Percentiles rank a stretch among this genome's conserved stretches.
These are phyloP conservation scores for Apeira syringaria DNA, from an alignment of 2,888 invertebrate species.

Conservation along the genomic window DNA sequence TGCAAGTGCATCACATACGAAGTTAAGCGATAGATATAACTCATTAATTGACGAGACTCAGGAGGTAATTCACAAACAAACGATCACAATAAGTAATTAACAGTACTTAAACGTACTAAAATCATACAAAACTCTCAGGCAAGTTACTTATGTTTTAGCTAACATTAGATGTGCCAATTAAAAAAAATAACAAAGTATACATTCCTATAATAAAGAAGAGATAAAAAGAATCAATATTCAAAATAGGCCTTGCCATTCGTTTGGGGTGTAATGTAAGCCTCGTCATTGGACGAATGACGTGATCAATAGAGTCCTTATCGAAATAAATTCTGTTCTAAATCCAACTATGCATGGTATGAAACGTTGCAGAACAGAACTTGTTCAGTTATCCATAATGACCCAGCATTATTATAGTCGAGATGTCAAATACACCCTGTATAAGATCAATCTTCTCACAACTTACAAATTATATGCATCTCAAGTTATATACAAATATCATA, in stretches of 20 bases:
- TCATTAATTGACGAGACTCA: constrained; percentile 48
- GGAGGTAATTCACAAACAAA: constrained; percentile 36
- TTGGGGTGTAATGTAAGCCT: constrained; percentile 10
- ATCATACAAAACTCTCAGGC: constrained; percentile 31
- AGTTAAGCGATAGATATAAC: no score
- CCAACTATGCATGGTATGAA: neutral
- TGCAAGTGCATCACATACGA: no score
- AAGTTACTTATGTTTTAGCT: constrained; percentile 30
- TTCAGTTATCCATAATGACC: constrained; percentile 9
- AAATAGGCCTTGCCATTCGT: constrained; percentile 3
- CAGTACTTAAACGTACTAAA: constrained; percentile 48
- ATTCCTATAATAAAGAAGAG: no score
- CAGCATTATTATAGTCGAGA: constrained; percentile 7
- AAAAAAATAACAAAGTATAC: no score
- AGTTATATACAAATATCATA: constrained; percentile 43
- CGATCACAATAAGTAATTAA: constrained; percentile 25
- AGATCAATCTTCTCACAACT: constrained; percentile 28
- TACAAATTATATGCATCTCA: constrained; percentile 32
- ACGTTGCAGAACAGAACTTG: neutral
- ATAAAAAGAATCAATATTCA: no score
- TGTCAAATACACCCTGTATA: constrained; percentile 22
- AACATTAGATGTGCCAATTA: no score
- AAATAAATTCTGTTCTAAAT: constrained; percentile 3
- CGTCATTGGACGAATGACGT: constrained; percentile 1
- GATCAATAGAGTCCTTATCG: neutral